Evolutionary conservation across 2,888 invertebrate genomes (phyloP), one percentile per base, ranked within the genome.

Genomic region (Diadegma fenestrale): DNA sequence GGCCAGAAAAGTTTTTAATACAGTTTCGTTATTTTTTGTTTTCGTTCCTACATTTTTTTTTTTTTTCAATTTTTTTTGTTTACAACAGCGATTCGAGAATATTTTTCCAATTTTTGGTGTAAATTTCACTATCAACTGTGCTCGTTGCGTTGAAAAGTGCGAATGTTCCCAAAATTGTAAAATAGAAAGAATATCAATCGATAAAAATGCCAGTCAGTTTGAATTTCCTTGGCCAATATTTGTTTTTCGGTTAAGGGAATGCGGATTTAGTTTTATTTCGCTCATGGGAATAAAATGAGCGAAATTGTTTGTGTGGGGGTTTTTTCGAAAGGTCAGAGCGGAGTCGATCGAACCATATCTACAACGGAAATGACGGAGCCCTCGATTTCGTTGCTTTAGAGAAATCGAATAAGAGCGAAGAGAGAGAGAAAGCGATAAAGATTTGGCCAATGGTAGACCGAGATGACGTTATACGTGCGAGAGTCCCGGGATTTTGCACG

Each of bases 291-390:
- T 19, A 6, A 33, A 69, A 26, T 41, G 37, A 8, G 17, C 19
- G 63, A 33, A 45, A 1, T 22, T 66, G 22, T 26, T 17, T 3
- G n/a, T 17, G 17, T 26, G 33, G n/a, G n/a, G 12, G 17, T 33
- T 5, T 80, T 54, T 68, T 45, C 6, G 64, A 19, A 17, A 26
- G 43, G 54, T 58, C 22, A 14, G 26, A 54, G 82, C 45, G 45
- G 43, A 30, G 48, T 73, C 68, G 68, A 77, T 77, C 68, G 77
- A 77, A 72, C 33, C 22, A 80, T n/a, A n/a, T 77, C 48, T 77
- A 54, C 68, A 66, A 54, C 80, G 84, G 77, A 84, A 84, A 84
- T 84, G 72, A 77, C 63, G 66, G 77, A 80, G 73, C 37, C 26
- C 58, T 77, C 43, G 63, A 54, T 58, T 30, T 26, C 64, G 77